Evolutionary conservation across 2,797 vertebrate genomes (phyloP).

Genomic region (Eulemur coronatus): DNA sequence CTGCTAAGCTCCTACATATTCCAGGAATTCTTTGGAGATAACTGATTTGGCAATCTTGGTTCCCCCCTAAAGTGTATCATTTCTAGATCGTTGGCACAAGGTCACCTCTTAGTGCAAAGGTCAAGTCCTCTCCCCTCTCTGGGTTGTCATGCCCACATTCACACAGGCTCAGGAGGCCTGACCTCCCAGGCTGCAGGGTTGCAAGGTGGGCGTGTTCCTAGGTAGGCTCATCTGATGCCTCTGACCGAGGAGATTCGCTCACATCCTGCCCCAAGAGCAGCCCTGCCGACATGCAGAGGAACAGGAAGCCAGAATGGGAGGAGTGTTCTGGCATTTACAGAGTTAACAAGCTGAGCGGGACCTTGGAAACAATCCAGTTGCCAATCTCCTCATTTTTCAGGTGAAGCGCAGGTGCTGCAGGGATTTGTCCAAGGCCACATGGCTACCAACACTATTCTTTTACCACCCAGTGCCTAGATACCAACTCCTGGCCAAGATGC

Average conservation of each 20-base stretch:
- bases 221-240: no score
- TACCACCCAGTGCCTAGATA: background rate
- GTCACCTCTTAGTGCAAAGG: background rate
- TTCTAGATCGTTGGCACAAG: background rate
- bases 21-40: background rate
- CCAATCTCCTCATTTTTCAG: background rate
- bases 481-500: background rate
- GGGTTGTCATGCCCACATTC: background rate
- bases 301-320: background rate
- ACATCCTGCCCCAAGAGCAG: background rate
- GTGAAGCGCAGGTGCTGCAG: background rate
- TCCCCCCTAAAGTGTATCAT: background rate
- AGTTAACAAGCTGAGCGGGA: background rate
- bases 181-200: no score
- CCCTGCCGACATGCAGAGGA: rapidly evolving
- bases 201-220: background rate
- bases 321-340: background rate
- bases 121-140: background rate
- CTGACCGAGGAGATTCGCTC: background rate
- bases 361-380: background rate
- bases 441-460: background rate
- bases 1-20: background rate
- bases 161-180: background rate
- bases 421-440: background rate
- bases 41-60: background rate